These are phyloP conservation scores for Megaceryle maxima DNA, from an alignment of 2,113 vertebrate species.

Conservation along the genomic window DNA sequence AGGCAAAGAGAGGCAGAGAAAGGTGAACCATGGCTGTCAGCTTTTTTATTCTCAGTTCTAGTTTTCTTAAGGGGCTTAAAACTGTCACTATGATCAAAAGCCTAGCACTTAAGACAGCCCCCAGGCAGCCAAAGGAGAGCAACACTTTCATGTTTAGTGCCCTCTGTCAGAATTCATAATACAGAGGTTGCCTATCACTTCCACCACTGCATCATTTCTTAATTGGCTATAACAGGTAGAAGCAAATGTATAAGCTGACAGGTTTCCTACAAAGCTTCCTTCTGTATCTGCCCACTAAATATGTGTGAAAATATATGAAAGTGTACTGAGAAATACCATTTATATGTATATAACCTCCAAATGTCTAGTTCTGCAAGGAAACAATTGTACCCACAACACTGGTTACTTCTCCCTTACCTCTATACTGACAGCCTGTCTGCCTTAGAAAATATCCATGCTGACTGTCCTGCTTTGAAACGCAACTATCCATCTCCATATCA, in stretches of 20 bases:
- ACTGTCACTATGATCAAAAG: conserved; percentile 70
- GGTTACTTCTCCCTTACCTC: neutral
- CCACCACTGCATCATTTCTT: neutral
- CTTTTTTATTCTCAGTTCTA: conserved; percentile 62
- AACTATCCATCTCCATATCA: neutral
- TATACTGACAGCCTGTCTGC: neutral
- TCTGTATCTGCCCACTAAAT: neutral
- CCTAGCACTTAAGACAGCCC: conserved; percentile 48
- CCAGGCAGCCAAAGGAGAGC: conserved; percentile 17
- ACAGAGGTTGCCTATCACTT: neutral
- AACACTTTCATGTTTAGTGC: conserved; percentile 53
- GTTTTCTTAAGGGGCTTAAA: conserved; percentile 69
- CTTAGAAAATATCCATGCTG: neutral
- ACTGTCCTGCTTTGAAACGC: neutral
- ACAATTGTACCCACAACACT: neutral
- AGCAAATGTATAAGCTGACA: neutral
- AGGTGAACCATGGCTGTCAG: conserved; percentile 44
- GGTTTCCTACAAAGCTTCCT: neutral
- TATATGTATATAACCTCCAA: neutral
- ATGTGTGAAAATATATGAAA: neutral
- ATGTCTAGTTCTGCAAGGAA: neutral
- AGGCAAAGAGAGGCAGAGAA: neutral
- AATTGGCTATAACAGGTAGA: neutral
- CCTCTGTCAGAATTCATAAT: conserved; percentile 47
- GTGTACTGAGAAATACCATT: neutral